phyloP scores from a whole-genome alignment of 2,888 invertebrate genomes.

The Rugalucina vietnamica region DNA sequence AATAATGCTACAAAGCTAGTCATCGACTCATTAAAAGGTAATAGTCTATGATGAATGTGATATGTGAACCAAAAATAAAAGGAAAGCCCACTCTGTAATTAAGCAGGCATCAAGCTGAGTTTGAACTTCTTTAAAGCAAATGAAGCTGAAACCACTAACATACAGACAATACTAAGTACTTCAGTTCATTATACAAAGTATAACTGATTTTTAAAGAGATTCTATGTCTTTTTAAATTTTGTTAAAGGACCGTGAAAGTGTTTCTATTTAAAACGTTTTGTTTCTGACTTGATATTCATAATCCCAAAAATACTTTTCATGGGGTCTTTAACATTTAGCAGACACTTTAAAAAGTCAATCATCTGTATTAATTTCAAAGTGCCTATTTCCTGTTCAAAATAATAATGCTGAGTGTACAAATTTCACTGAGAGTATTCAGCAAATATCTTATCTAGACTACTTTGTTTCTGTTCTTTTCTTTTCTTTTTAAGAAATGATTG shows the following conservation, averaged over 20 bases:
- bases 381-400: not conserved
- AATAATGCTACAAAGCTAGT: no score
- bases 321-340: not conserved
- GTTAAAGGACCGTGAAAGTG: not conserved
- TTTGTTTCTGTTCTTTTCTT: no score
- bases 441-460: no score
- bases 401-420: slow-evolving; percentile 1
- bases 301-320: not conserved
- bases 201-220: not conserved
- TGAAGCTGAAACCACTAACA: not conserved
- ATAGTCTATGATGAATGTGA: no score
- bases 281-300: not conserved
- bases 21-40: no score
- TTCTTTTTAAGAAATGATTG: no score
- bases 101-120: not conserved
- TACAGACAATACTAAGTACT: not conserved
- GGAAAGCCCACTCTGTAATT: not conserved
- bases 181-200: no score
- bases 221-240: not conserved
- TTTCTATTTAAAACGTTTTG: not conserved
- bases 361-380: slow-evolving; percentile 26
- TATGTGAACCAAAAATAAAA: not conserved
- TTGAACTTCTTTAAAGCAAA: not conserved
- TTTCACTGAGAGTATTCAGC: slow-evolving; percentile 4
- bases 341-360: slow-evolving; percentile 26